phyloP scores from a whole-genome alignment of 2,113 vertebrate species.

The Myotis brandtii region DNA sequence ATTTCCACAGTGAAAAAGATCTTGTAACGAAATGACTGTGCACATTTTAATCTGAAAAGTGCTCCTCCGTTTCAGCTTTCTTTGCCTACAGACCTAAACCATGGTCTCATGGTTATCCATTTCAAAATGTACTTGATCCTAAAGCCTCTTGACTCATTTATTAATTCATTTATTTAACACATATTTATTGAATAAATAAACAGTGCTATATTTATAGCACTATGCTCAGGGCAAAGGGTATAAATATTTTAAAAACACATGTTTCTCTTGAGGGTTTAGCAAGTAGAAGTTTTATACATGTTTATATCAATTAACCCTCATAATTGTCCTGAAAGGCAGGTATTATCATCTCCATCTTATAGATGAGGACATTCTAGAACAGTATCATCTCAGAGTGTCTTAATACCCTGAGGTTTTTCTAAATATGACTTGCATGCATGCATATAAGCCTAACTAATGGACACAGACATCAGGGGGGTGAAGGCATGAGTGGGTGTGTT shows the following conservation, averaged over 20 bases:
- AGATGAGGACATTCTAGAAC: neutral
- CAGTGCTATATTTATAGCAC: neutral
- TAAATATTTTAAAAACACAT: neutral
- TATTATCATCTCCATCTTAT: neutral
- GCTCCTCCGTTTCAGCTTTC: neutral
- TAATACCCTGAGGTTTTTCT: neutral
- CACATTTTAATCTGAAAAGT: neutral
- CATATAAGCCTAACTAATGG: too few relatives aligned
- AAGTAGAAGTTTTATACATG: neutral
- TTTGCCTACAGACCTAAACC: neutral
- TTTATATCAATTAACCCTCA: neutral
- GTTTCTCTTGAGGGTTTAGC: neutral
- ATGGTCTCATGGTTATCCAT: neutral
- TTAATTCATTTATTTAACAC: neutral
- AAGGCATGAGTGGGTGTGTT: too few relatives aligned
- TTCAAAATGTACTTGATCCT: neutral
- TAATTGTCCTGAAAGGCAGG: neutral
- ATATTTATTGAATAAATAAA: neutral
- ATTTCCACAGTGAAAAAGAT: neutral
- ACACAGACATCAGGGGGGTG: too few relatives aligned
- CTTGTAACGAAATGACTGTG: neutral
- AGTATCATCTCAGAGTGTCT: neutral
- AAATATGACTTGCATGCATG: neutral
- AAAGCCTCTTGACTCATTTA: constrained; percentile 1
- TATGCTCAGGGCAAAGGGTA: neutral